Percentiles rank a stretch among this genome's conserved stretches.
phyloP scores from a whole-genome alignment of 2,888 invertebrate genomes.

The Dryococelus australis region DNA sequence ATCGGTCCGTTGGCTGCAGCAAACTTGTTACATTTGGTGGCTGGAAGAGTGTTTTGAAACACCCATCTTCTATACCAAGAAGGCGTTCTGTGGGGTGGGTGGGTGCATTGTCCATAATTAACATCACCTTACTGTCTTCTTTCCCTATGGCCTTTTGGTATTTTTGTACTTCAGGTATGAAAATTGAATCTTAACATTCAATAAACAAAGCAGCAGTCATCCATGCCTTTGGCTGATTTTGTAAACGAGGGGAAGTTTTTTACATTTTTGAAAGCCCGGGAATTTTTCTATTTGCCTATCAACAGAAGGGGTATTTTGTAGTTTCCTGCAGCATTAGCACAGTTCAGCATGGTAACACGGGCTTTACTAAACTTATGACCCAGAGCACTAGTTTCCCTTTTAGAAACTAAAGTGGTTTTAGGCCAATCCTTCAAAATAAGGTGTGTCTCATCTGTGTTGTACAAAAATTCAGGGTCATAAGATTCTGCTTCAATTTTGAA shows the following conservation, averaged over 20 bases:
- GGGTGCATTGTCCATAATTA: slow-evolving; percentile 32
- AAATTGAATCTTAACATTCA: background rate
- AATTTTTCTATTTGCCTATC: background rate
- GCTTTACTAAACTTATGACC: background rate
- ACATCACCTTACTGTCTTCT: background rate
- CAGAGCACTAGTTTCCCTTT: slow-evolving; percentile 16
- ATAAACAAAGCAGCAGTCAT: slow-evolving; percentile 22
- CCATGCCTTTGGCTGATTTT: slow-evolving; percentile 7
- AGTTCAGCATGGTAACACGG: background rate
- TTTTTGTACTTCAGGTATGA: background rate
- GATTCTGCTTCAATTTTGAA: no score
- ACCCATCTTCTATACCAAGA: no score
- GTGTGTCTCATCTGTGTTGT: no score
- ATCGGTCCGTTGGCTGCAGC: slow-evolving; percentile 29
- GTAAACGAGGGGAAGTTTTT: background rate
- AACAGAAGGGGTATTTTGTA: background rate
- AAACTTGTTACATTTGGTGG: slow-evolving; percentile 26
- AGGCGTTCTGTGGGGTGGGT: background rate
- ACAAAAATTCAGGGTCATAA: no score
- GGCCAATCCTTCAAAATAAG: no score
- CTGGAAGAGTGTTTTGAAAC: slow-evolving; percentile 30
- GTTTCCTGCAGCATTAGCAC: slow-evolving; percentile 6
- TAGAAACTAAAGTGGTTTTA: no score
- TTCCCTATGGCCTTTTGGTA: background rate
- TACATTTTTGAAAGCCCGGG: slow-evolving; percentile 23